Conservation (phyloP, 2,797 vertebrate genomes). For the Argyrosomus regius region DNA sequence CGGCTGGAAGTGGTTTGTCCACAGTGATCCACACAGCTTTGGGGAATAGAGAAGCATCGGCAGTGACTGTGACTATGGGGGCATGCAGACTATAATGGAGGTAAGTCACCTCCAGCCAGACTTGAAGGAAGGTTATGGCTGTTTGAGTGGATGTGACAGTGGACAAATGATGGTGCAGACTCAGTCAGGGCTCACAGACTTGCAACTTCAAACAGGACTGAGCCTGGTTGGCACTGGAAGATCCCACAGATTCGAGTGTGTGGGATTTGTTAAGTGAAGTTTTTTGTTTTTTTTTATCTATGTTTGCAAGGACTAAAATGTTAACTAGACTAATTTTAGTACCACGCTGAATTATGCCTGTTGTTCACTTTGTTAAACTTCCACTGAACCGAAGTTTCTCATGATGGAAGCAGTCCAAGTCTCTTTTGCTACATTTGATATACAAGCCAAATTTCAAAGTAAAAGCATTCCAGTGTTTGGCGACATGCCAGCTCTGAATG, state of each 20-base stretch:
- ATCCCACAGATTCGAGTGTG: slow-evolving; percentile 9
- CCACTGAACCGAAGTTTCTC: slow-evolving; percentile 44
- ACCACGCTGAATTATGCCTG: slow-evolving; percentile 1
- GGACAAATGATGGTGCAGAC: slow-evolving; percentile 39
- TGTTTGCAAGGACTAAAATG: slow-evolving; percentile 3
- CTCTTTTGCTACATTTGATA: slow-evolving; percentile 32
- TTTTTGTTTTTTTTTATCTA: slow-evolving; percentile 1
- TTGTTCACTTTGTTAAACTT: slow-evolving; percentile 27
- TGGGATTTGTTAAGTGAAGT: slow-evolving; percentile 6
- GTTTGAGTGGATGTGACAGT: slow-evolving; percentile 59
- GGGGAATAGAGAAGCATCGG: slow-evolving; percentile 44
- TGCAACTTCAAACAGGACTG: slow-evolving; percentile 25
- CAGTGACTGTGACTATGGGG: slow-evolving; percentile 51
- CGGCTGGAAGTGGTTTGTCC: slow-evolving; percentile 49
- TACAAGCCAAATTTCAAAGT: slow-evolving; percentile 43
- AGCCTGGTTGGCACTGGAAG: slow-evolving; percentile 4
- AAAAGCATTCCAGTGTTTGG: slow-evolving; percentile 34
- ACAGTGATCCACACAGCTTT: slow-evolving; percentile 57
- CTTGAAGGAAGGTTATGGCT: slow-evolving; percentile 39
- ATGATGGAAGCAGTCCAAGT: slow-evolving; percentile 3
- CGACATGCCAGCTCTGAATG: slow-evolving; percentile 24
- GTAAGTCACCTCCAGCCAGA: slow-evolving; percentile 70
- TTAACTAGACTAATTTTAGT: slow-evolving; percentile 14
- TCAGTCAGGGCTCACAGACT: slow-evolving; percentile 12
- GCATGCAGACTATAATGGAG: slow-evolving; percentile 65